Evolutionary conservation across 2,888 invertebrate genomes (phyloP).

Genomic region (Chironomus tentans): DNA sequence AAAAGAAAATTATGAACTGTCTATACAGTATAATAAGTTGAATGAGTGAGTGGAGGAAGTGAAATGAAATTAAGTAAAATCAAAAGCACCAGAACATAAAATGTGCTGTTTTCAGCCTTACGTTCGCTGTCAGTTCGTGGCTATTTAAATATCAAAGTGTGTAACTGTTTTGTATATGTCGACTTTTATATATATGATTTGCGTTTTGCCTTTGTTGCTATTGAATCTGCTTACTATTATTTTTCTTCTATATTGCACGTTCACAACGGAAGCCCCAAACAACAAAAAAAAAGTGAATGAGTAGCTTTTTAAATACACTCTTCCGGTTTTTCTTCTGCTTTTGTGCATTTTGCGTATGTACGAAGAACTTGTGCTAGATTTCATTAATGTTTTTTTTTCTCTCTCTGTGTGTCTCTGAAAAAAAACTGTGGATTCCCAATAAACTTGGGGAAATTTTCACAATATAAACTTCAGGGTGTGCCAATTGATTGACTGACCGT

Average conservation of each 20-base stretch:
- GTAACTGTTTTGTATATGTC: neutral
- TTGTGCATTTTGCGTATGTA: neutral
- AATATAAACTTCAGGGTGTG: too few species aligned
- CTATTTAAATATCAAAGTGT: neutral
- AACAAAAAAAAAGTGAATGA: neutral
- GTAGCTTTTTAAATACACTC: neutral
- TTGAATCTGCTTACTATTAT: too few species aligned
- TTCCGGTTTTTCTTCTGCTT: constrained; percentile 1
- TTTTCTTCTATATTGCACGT: neutral
- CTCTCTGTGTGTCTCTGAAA: neutral
- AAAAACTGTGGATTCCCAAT: neutral
- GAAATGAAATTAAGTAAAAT: too few species aligned
- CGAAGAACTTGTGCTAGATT: neutral
- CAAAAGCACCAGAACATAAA: too few species aligned
- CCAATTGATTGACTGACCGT: too few species aligned
- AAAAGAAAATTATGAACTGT: too few species aligned
- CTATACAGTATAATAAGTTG: too few species aligned
- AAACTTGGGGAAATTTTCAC: neutral
- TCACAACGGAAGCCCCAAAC: neutral
- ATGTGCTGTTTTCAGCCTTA: too few species aligned
- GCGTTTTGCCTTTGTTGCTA: too few species aligned
- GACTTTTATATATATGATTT: too few species aligned
- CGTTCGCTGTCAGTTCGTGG: neutral
- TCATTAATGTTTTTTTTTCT: too few species aligned
- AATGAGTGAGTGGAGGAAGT: too few species aligned